These are phyloP conservation scores for Larimichthys polyactis DNA, from an alignment of 2,113 vertebrate species.

Conservation along the genomic window DNA sequence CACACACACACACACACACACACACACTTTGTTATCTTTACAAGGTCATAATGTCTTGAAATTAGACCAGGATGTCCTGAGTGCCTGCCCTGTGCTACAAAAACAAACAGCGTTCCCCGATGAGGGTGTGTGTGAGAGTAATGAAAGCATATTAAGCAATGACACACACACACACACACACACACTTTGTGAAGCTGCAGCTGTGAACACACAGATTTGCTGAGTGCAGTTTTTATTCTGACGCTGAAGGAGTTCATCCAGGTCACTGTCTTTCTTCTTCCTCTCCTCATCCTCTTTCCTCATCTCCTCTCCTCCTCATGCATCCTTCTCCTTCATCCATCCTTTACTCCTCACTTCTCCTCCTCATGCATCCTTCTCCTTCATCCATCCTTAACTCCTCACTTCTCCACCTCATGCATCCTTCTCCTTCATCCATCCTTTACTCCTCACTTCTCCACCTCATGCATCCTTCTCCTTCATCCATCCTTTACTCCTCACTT, in stretches of 20 bases:
- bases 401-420: background rate
- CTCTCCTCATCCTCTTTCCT: background rate
- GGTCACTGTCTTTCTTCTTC: background rate
- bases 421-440: no score
- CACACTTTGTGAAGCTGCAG: constrained; percentile 25
- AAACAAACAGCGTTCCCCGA: constrained; percentile 32
- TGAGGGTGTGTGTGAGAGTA: constrained; percentile 14
- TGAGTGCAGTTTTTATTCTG: background rate
- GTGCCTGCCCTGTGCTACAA: constrained; percentile 34
- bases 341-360: no score
- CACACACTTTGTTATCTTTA: constrained; percentile 35
- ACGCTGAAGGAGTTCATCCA: constrained; percentile 1
- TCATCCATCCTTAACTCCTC: background rate
- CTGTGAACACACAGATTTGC: constrained; percentile 42
- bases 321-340: background rate
- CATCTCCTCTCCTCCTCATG: background rate
- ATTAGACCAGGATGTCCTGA: constrained; percentile 40
- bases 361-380: background rate
- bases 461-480: no score
- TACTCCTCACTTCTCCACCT: no score
- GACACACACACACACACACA: constrained; percentile 6
- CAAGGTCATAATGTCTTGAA: constrained; percentile 47
- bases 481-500: no score
- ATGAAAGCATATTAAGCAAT: constrained; percentile 21
- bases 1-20: background rate